Conservation (phyloP, 2,797 vertebrate genomes). For the Gymnoscopelus microlampas region DNA sequence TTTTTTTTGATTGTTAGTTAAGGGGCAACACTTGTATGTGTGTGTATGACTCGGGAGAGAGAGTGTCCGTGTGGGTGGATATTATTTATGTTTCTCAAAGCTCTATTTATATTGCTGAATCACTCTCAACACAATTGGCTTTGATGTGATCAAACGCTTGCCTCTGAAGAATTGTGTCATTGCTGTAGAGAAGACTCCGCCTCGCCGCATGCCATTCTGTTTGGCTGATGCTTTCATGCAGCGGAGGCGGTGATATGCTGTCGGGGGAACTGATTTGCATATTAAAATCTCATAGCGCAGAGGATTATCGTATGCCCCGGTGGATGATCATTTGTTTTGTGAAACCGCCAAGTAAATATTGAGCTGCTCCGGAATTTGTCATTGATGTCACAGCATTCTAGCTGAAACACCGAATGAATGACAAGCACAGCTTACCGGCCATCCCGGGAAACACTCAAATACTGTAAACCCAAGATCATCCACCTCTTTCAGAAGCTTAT, state of each 20-base stretch:
- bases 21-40: conserved; percentile 23
- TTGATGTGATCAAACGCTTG: not conserved
- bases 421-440: too few relatives aligned
- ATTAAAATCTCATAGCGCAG: conserved; percentile 31
- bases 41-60: conserved; percentile 1
- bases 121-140: conserved; percentile 16
- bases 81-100: conserved; percentile 1
- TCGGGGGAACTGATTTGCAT: conserved; percentile 2
- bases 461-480: too few relatives aligned
- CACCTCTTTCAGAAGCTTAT: too few relatives aligned
- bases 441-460: too few relatives aligned
- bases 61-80: conserved; percentile 11
- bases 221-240: conserved; percentile 21
- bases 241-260: not conserved
- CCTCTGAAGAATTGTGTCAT: not conserved
- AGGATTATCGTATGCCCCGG: not conserved
- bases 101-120: conserved; percentile 33
- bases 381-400: conserved; percentile 30
- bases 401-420: not conserved
- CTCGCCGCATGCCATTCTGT: conserved; percentile 19
- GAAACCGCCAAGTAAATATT: conserved; percentile 3
- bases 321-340: conserved; percentile 20
- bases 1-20: conserved; percentile 33
- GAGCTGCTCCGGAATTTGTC: conserved; percentile 9
- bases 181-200: not conserved